Conservation (phyloP, 2,797 vertebrate species). For the Oophaga sylvatica region DNA sequence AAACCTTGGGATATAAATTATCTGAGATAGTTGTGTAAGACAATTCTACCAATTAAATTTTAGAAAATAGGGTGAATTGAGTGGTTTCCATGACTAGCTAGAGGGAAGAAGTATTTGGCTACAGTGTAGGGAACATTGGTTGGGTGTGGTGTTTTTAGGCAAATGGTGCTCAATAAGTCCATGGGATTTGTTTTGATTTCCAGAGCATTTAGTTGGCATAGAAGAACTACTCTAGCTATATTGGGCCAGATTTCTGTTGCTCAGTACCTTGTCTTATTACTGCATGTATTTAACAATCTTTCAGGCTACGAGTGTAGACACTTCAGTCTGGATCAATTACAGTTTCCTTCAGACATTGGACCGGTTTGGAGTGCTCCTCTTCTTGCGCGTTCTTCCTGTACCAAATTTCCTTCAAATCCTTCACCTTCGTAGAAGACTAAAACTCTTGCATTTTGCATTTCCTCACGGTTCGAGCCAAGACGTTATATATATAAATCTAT, state of each 20-base stretch:
- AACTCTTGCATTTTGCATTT: background rate
- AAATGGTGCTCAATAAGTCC: background rate
- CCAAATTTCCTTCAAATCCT: constrained; percentile 12
- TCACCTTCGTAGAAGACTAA: constrained; percentile 19
- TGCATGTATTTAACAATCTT: constrained; percentile 3
- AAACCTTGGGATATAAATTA: too few species aligned
- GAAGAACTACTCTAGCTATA: background rate
- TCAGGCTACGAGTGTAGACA: background rate
- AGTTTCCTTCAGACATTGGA: background rate
- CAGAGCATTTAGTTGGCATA: background rate
- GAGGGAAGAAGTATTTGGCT: too few species aligned
- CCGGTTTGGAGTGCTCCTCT: background rate
- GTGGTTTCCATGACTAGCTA: too few species aligned
- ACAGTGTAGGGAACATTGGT: too few species aligned
- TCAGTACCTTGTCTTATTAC: background rate
- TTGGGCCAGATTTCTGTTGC: background rate
- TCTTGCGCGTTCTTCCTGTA: constrained; percentile 9
- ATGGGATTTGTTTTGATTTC: background rate
- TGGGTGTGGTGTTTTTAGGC: too few species aligned
- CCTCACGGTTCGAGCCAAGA: constrained; percentile 28
- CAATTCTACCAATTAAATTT: too few species aligned
- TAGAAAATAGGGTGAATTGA: too few species aligned
- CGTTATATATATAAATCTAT: background rate
- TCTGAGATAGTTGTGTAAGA: too few species aligned
- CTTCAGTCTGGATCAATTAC: background rate